A percentile compares a stretch with the other conserved stretches of the same genome.
Conservation (phyloP, 2,113 vertebrate species). For the Anoplopoma fimbria region DNA sequence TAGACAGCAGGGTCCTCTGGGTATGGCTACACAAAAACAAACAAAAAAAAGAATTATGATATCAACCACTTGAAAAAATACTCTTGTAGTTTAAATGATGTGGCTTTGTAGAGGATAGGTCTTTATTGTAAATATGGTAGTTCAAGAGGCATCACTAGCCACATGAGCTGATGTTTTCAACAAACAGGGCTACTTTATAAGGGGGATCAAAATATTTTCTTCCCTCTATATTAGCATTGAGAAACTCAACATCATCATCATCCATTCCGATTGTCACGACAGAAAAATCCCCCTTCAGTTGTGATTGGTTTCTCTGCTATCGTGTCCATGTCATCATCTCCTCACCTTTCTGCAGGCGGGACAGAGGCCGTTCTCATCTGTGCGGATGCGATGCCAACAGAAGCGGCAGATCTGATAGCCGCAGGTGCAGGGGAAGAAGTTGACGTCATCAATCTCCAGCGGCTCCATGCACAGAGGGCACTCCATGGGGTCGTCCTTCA, state of each 20-base stretch:
- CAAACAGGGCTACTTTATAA: neutral
- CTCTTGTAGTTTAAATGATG: neutral
- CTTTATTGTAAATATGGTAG: neutral
- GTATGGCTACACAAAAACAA: conserved; percentile 89
- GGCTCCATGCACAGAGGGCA: conserved; percentile 99
- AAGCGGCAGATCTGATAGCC: conserved; percentile 99
- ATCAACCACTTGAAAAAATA: neutral
- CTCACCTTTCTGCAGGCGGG: conserved; percentile 98
- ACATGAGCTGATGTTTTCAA: neutral
- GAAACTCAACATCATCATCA: neutral
- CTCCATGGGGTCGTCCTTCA: conserved; percentile 98
- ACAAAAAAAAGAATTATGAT: neutral
- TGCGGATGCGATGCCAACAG: conserved; percentile 99
- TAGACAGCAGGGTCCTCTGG: conserved; percentile 99
- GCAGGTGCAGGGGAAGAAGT: conserved; percentile 99
- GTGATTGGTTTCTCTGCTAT: neutral
- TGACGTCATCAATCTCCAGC: conserved; percentile 98
- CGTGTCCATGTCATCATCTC: neutral
- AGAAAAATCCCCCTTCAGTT: neutral
- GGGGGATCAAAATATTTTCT: neutral
- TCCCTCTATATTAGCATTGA: neutral
- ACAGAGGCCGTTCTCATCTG: conserved; percentile 99
- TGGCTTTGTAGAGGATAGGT: neutral
- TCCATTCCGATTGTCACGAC: neutral
- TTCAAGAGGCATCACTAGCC: neutral